Evolutionary conservation across 2,797 vertebrate species (phyloP).

Genomic region (Australoheros facetus): DNA sequence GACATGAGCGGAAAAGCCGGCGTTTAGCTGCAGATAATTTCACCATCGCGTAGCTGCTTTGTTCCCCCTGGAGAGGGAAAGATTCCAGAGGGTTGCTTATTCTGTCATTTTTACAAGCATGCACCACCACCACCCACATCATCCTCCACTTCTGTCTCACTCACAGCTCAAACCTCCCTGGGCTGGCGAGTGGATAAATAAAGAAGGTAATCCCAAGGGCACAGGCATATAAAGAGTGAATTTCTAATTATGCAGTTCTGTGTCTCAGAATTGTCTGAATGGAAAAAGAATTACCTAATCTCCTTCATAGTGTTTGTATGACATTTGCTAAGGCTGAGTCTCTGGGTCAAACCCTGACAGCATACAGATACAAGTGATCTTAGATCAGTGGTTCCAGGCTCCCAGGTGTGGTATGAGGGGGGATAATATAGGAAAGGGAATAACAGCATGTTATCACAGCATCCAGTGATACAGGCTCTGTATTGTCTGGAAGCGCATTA

Average conservation of each 20-base stretch:
- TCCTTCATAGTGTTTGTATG: slow-evolving; percentile 16
- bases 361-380: neutral
- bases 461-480: neutral
- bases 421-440: neutral
- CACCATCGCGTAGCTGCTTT: slow-evolving; percentile 32
- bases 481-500: neutral
- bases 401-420: too few species aligned
- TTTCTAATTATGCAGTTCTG: slow-evolving; percentile 36
- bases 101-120: slow-evolving; percentile 62
- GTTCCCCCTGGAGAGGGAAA: slow-evolving; percentile 44
- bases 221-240: slow-evolving; percentile 32
- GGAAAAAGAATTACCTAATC: slow-evolving; percentile 24
- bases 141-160: slow-evolving; percentile 5
- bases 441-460: neutral
- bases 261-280: slow-evolving; percentile 26
- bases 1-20: slow-evolving; percentile 36
- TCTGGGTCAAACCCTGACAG: neutral
- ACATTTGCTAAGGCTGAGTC: slow-evolving; percentile 3
- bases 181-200: slow-evolving; percentile 52
- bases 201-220: slow-evolving; percentile 44
- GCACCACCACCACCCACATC: slow-evolving; percentile 9
- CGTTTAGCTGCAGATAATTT: slow-evolving; percentile 59
- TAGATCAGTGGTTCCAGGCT: neutral
- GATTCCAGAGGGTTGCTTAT: slow-evolving; percentile 53
- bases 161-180: slow-evolving; percentile 33